Evolutionary conservation across 92 coral and sea anemone species (phyloP).

Genomic region (Palythoa heliodiscus): DNA sequence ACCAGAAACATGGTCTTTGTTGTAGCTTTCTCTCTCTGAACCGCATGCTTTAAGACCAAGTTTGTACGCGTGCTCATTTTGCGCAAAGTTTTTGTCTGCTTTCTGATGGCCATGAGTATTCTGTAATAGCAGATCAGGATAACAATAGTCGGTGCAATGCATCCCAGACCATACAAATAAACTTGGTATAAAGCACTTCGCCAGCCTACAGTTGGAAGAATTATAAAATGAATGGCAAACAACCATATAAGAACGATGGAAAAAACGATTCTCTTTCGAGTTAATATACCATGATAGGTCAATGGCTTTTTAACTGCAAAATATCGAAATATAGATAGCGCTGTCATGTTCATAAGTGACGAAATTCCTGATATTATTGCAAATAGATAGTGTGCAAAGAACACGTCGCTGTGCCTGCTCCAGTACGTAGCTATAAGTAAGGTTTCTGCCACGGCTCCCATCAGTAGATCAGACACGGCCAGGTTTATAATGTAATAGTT

Average conservation of each 20-base stretch:
- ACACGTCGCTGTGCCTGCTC: constrained; percentile 51
- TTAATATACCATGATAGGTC: constrained; percentile 58
- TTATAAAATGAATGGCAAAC: constrained; percentile 50
- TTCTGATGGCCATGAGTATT: constrained; percentile 59
- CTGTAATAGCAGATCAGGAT: constrained; percentile 70
- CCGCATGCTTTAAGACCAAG: constrained; percentile 66
- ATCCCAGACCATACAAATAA: constrained; percentile 71
- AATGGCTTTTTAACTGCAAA: constrained; percentile 70
- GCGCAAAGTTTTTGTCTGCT: constrained; percentile 63
- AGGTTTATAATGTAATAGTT: constrained; percentile 68
- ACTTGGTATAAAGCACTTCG: constrained; percentile 55
- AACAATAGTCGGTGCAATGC: constrained; percentile 64
- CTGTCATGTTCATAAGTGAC: constrained; percentile 70
- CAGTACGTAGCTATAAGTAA: constrained; percentile 67
- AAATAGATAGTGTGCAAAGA: constrained; percentile 69
- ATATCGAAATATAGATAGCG: constrained; percentile 73
- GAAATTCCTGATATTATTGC: constrained; percentile 78
- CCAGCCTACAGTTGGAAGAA: constrained; percentile 70
- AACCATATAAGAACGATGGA: constrained; percentile 63
- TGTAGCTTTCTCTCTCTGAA: constrained; percentile 78
- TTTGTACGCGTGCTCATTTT: constrained; percentile 55
- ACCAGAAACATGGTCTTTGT: constrained; percentile 82
- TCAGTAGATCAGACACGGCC: constrained; percentile 72
- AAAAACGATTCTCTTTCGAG: constrained; percentile 40
- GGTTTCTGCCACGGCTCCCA: constrained; percentile 77